phyloP scores from a whole-genome alignment of 1,140 invertebrate species.

The Archivesica marissinica region DNA sequence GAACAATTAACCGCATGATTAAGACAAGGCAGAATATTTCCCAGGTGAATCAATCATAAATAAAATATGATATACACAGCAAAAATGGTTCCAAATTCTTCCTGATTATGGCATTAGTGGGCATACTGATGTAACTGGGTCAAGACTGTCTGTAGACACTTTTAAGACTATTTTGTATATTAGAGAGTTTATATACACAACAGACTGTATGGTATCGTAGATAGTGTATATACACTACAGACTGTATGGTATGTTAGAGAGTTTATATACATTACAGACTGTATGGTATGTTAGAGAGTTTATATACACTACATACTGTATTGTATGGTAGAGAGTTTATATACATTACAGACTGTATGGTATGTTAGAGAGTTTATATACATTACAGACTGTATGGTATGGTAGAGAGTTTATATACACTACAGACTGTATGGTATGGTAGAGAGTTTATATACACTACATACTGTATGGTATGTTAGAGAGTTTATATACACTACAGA shows the following conservation, averaged over 20 bases:
- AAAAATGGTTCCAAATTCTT: slow-evolving; percentile 10
- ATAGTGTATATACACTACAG: background rate
- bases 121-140: background rate
- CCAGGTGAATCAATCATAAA: slow-evolving; percentile 17
- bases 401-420: background rate
- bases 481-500: background rate
- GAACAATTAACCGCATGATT: slow-evolving; percentile 23
- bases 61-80: background rate
- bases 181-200: background rate
- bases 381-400: background rate
- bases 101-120: no score
- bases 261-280: background rate
- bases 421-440: background rate
- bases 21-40: background rate
- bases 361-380: background rate
- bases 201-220: background rate
- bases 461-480: background rate
- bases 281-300: background rate
- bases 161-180: background rate
- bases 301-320: background rate
- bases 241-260: background rate
- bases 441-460: background rate
- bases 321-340: background rate
- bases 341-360: background rate
- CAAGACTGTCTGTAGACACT: background rate